These are phyloP conservation scores for Todus mexicanus DNA, from an alignment of 2,797 vertebrate genomes.

Conservation along the genomic window DNA sequence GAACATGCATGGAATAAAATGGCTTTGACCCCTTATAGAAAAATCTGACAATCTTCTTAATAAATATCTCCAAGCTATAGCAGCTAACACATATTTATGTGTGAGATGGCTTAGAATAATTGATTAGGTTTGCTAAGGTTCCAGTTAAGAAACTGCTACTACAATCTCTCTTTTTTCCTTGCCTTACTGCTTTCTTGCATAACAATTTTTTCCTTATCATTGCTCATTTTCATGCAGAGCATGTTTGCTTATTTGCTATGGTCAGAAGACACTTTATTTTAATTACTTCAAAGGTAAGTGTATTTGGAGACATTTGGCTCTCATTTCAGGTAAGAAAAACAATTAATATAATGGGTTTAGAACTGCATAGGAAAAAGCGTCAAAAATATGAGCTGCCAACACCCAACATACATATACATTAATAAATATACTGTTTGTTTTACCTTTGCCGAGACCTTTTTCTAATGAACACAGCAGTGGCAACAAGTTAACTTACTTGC, in stretches of 20 bases:
- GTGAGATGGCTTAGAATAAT: slow-evolving; percentile 47
- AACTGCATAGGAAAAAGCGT: neutral
- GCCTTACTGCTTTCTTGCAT: neutral
- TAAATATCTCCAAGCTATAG: slow-evolving; percentile 30
- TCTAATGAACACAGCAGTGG: neutral
- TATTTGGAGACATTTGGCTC: slow-evolving; percentile 29
- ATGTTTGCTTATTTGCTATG: slow-evolving; percentile 35
- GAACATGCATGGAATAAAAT: neutral
- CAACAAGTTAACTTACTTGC: neutral
- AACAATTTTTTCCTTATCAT: slow-evolving; percentile 38
- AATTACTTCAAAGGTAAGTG: slow-evolving; percentile 60
- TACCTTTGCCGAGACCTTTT: neutral
- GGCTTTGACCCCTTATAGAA: neutral
- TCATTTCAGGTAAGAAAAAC: slow-evolving; percentile 54
- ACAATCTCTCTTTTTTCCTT: neutral
- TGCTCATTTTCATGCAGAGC: slow-evolving; percentile 42
- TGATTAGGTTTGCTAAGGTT: slow-evolving; percentile 50
- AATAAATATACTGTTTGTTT: neutral
- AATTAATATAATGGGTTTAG: slow-evolving; percentile 47
- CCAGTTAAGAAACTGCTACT: slow-evolving; percentile 30
- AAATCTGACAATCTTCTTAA: slow-evolving; percentile 8
- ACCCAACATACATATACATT: neutral
- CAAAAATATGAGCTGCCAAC: neutral
- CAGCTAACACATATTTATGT: neutral
- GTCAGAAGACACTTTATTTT: slow-evolving; percentile 42